Evolutionary conservation across 2,113 vertebrate species (phyloP).

Genomic region (Clupea harengus): DNA sequence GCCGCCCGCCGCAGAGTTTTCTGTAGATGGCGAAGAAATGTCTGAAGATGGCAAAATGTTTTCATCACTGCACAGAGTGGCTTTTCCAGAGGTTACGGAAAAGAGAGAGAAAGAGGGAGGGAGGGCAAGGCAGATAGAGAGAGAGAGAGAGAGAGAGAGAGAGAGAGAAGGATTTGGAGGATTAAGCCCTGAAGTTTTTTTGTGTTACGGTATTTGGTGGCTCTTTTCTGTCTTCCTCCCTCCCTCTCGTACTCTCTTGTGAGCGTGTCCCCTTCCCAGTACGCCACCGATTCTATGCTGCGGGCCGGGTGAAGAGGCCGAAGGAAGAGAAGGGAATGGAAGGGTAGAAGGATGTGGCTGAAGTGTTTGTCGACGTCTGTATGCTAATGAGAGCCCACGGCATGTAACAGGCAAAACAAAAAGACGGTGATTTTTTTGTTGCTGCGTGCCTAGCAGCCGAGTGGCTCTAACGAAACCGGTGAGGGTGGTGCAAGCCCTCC

Average conservation of each 20-base stretch:
- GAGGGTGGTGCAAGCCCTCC: neutral
- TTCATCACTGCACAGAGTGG: neutral
- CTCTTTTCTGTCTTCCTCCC: neutral
- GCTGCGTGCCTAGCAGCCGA: too few relatives aligned
- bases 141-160: neutral
- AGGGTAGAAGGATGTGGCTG: neutral
- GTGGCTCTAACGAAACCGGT: too few relatives aligned
- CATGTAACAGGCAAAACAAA: too few relatives aligned
- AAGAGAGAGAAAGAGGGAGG: neutral
- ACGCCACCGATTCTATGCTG: neutral
- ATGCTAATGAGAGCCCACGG: too few relatives aligned
- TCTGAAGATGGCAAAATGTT: slow-evolving; percentile 8
- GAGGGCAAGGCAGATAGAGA: neutral
- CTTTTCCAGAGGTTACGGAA: neutral
- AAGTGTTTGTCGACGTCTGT: too few relatives aligned
- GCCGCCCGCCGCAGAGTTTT: neutral
- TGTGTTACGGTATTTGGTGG: slow-evolving; percentile 5
- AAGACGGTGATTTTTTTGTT: too few relatives aligned
- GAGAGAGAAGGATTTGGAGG: slow-evolving; percentile 3
- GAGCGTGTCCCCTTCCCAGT: neutral
- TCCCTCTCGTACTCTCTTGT: neutral
- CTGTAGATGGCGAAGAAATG: neutral
- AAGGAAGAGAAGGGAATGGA: neutral
- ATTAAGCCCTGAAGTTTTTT: neutral
- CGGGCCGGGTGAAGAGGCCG: neutral